These are phyloP conservation scores for Poicephalus gulielmi DNA, from an alignment of 2,113 vertebrate genomes.

Conservation along the genomic window DNA sequence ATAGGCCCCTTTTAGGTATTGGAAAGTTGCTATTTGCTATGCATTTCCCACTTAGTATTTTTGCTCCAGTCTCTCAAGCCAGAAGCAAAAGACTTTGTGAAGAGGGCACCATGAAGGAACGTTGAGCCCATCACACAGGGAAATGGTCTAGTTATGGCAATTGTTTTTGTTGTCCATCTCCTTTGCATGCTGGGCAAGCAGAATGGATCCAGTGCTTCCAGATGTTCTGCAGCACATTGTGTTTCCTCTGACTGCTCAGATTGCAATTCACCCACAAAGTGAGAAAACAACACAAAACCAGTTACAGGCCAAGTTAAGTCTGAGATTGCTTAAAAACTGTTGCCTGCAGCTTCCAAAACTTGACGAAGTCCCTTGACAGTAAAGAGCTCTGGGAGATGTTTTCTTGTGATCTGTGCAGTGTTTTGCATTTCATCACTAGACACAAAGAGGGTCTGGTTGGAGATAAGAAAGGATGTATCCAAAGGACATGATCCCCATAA, in stretches of 20 bases:
- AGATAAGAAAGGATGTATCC: not conserved
- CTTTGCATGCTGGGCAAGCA: not conserved
- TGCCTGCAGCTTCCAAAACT: not conserved
- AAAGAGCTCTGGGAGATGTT: not conserved
- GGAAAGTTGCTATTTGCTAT: not conserved
- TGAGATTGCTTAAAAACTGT: not conserved
- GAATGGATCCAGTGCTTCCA: not conserved
- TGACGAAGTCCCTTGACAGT: not conserved
- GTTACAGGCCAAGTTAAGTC: not conserved
- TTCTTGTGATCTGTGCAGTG: not conserved
- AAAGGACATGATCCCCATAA: not conserved
- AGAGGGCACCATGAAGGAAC: not conserved
- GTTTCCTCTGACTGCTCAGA: not conserved
- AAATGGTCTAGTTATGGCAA: not conserved
- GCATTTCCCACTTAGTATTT: not conserved
- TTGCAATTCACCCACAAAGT: not conserved
- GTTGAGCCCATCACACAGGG: not conserved
- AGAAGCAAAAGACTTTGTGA: not conserved
- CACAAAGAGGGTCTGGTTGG: not conserved
- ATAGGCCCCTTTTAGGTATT: not conserved
- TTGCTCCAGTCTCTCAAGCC: not conserved
- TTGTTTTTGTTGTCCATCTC: not conserved
- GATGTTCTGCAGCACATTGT: not conserved
- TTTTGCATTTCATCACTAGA: conserved; percentile 1
- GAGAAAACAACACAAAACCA: not conserved